These are phyloP conservation scores for Anabacerthia variegaticeps DNA, from an alignment of 2,797 vertebrate genomes.

Conservation along the genomic window DNA sequence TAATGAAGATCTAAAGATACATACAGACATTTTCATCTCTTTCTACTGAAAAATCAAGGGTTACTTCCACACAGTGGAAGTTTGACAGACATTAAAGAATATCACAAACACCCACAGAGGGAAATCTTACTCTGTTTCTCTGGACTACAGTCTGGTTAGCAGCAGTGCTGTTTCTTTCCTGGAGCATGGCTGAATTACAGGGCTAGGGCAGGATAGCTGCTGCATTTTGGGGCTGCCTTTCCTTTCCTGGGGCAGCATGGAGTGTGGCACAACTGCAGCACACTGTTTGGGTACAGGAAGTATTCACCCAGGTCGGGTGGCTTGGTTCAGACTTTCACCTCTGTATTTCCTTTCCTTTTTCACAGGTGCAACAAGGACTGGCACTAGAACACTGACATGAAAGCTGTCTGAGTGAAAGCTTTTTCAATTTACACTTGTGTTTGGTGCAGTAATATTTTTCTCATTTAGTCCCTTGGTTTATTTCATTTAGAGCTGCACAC, in stretches of 20 bases:
- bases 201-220: background rate
- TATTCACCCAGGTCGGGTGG: background rate
- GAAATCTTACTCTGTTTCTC: background rate
- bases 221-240: background rate
- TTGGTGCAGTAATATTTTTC: background rate
- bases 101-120: background rate
- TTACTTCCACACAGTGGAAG: background rate
- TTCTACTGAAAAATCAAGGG: background rate
- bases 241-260: accelerated
- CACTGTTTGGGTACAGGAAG: background rate
- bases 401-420: background rate
- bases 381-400: background rate
- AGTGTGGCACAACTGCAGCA: background rate
- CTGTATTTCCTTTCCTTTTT: accelerated
- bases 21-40: background rate
- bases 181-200: background rate
- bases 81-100: background rate
- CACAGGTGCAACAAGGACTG: background rate
- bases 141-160: background rate
- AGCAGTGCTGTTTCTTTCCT: background rate
- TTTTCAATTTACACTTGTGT: background rate
- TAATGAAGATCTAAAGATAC: background rate
- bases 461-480: background rate
- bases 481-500: background rate
- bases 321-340: background rate